These are phyloP conservation scores for Xiphophorus hellerii DNA, from an alignment of 2,113 vertebrate species.

Conservation along the genomic window DNA sequence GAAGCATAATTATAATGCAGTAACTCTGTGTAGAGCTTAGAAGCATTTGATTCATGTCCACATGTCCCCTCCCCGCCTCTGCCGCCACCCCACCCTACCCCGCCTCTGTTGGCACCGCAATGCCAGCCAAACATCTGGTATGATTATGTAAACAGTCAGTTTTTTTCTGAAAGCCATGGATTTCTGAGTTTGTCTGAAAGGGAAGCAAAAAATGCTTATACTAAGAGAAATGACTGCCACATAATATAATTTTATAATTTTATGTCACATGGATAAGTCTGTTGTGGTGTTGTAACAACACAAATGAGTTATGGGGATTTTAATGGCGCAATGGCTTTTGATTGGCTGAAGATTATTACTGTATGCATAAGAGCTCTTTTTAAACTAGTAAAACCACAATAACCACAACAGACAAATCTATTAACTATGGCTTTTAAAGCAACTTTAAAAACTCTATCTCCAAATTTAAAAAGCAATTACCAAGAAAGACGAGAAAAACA, in stretches of 20 bases:
- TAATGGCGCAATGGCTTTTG: not conserved
- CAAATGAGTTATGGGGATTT: not conserved
- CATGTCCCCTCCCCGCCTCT: not conserved
- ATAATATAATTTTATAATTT: not conserved
- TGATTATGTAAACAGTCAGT: constrained; percentile 48
- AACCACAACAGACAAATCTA: not conserved
- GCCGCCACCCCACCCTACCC: constrained; percentile 5
- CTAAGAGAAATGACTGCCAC: not conserved
- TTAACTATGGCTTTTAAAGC: not conserved
- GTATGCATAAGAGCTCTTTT: not conserved
- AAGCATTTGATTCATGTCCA: constrained; percentile 35
- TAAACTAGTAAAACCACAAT: not conserved
- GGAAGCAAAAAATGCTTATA: constrained; percentile 5
- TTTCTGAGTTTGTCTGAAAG: constrained; percentile 1
- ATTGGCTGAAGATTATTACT: not conserved
- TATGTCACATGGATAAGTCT: not conserved
- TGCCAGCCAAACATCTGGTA: constrained; percentile 37
- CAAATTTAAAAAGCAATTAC: not conserved
- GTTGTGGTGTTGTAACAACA: not conserved
- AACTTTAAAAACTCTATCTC: not conserved
- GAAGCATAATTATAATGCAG: constrained; percentile 1
- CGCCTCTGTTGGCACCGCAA: constrained; percentile 5
- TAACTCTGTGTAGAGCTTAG: constrained; percentile 7
- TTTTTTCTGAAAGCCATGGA: constrained; percentile 13
- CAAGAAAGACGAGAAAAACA: not conserved